Evolutionary conservation across 2,888 invertebrate genomes (phyloP).

Genomic region (Leptinotarsa tumamoca): DNA sequence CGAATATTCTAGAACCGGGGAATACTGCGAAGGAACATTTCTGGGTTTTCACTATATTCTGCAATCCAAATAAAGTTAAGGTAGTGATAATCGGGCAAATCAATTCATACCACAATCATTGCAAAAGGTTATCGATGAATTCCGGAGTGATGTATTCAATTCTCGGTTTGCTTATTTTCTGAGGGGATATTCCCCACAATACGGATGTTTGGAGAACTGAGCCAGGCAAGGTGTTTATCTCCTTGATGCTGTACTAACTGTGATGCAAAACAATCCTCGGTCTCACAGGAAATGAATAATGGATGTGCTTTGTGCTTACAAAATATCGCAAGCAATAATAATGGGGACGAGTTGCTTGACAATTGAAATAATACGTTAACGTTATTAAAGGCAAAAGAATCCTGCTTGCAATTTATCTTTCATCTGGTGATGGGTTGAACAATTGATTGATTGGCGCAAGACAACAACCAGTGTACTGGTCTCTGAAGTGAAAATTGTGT

Average conservation of each 20-base stretch:
- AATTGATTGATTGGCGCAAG: not conserved
- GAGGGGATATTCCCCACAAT: not conserved
- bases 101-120: not conserved
- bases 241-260: not conserved
- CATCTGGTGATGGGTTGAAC: not conserved
- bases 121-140: not conserved
- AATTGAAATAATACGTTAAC: not conserved
- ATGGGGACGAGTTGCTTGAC: not conserved
- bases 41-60: slow-evolving; percentile 14
- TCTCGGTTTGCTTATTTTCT: not conserved
- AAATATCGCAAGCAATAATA: not conserved
- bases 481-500: not conserved
- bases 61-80: slow-evolving; percentile 13
- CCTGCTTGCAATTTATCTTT: not conserved
- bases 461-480: not conserved
- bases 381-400: not conserved
- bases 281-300: slow-evolving; percentile 8
- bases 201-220: slow-evolving; percentile 18
- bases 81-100: slow-evolving; percentile 21
- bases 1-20: not conserved
- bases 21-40: not conserved
- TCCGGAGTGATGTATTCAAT: not conserved
- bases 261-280: not conserved
- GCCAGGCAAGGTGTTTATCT: slow-evolving; percentile 5
- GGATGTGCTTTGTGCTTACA: not conserved